These are phyloP conservation scores for Orius insidiosus DNA, from an alignment of 1,140 invertebrate species.

Conservation along the genomic window DNA sequence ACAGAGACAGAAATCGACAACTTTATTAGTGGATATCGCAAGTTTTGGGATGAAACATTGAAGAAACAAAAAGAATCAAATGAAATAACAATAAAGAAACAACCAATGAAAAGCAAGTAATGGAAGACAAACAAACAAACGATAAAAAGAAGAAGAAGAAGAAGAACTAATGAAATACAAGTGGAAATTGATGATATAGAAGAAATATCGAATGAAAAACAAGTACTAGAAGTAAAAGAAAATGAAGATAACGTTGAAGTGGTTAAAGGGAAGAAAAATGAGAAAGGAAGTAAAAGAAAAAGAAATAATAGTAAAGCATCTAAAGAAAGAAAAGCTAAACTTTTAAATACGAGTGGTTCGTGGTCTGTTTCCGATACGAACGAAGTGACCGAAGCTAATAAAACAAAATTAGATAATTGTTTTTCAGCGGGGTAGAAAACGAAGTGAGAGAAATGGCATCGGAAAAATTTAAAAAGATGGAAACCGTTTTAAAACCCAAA, in stretches of 20 bases:
- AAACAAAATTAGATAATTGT: slow-evolving; percentile 18
- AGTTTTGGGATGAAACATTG: slow-evolving; percentile 40
- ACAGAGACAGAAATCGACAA: slow-evolving; percentile 31
- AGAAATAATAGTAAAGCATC: not conserved
- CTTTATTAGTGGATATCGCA: slow-evolving; percentile 47
- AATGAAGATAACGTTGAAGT: slow-evolving; percentile 5
- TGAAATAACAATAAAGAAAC: not conserved
- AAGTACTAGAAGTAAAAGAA: slow-evolving; percentile 14
- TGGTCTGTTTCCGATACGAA: slow-evolving; percentile 7
- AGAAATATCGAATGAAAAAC: slow-evolving; percentile 1
- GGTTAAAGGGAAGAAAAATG: no score
- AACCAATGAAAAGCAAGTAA: not conserved
- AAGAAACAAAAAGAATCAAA: slow-evolving; percentile 2
- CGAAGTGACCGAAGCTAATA: not conserved
- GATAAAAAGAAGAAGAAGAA: slow-evolving; percentile 12
- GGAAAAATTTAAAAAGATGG: slow-evolving; percentile 28
- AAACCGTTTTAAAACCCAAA: slow-evolving; percentile 20
- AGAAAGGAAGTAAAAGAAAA: not conserved
- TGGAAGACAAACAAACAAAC: no score
- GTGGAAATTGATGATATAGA: no score
- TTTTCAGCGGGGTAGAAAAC: slow-evolving; percentile 37
- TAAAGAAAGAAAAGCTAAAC: not conserved
- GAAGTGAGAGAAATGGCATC: slow-evolving; percentile 32
- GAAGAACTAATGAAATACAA: no score
- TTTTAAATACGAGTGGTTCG: slow-evolving; percentile 1